Base-by-base conservation (phyloP, 2,888 invertebrate genomes). In the Leptinotarsa juncta region DNA sequence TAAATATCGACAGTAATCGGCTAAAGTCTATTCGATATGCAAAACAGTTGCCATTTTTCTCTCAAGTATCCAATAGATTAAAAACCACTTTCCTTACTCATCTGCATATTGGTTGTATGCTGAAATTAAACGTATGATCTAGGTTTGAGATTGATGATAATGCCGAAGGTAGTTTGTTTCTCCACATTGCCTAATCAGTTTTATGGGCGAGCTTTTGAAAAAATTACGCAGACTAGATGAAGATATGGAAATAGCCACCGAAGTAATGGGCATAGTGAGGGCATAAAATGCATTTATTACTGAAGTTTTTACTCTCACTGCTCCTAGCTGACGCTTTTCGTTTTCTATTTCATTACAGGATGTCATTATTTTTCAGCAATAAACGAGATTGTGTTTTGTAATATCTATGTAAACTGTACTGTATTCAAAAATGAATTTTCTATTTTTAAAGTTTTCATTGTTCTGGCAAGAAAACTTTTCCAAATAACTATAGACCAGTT, bases 111-210 rank as follows among this genome's bases (percentile, higher is more conserved):
- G 18, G 55, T 68, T 55, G 68, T 18, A 55, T 26, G 53, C 55
- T 55, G 68, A 55, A 68, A 55, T 68, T 53, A 55, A 55, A 53
- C 55, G 55, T 68, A 55, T 68, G 68, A 68, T 68, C 53, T 50
- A 68, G 26, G 16, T 55, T 32, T n/a, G 32, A 68, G 68, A 68
- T 68, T 48, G 53, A 53, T 68, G 68, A 68, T 68, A 68, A 55
- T 32, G 55, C 18, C 18, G 55, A 68, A 55, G 68, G 18, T 16
- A 50, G 67, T 67, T 62, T 62, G 26, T 15, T 62, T 62, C 62
- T 62, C 62, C 62, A 15, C 62, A 42, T 62, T 32, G 32, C 62
- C 62, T 62, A 42, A 62, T 62, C 62, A 62, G 62, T 62, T 62
- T 62, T 62, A 62, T 62, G 42, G 32, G 62, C 62, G 26, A 15